Base-by-base conservation (phyloP, 2,797 vertebrate genomes). In the Coregonus sp. region DNA sequence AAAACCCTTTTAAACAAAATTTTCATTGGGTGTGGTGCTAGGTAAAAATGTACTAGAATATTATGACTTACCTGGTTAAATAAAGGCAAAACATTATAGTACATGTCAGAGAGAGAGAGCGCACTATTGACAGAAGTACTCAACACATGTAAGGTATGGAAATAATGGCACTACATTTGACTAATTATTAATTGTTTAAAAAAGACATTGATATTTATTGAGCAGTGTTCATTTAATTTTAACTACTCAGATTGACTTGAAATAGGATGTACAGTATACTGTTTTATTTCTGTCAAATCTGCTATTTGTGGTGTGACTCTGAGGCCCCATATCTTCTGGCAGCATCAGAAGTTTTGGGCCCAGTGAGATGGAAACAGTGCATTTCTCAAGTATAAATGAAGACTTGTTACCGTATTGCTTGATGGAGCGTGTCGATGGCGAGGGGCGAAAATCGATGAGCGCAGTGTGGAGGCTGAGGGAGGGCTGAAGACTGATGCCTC, bases 351-450 rank as follows among this genome's bases (percentile, higher is more conserved):
- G 88, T 80, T 83, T 77, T 20, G n/a, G 82, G 81, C 74, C 81
- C 73, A 73, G 75, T 82, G 88, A 86, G 88, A 78, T 90, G 84
- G 87, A 90, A 90, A 89, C 80, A 78, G 68, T 82, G 77, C 82
- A 87, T 92, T 91, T 93, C 88, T 89, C 84, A 89, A 91, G 85
- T 86, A 90, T 89, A 93, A 93, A 95, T 94, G 90, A 94, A 94
- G 92, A 94, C 93, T 92, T 94, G 92, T 94, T 94, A 94, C 88
- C 86, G 86, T 90, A 93, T 92, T 94, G 94, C 94, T 92, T 90
- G 89, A 94, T 93, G 82, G 83, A 63, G 82, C 87, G 89, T 90
- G 91, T 90, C 88, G 88, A 79, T 87, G 79, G 87, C 37, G 73
- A 88, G 89, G 86, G 89, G 88, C 86, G 82, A 75, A 91, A 95